These are phyloP conservation scores for Camponotus floridanus DNA, from an alignment of 1,140 invertebrate genomes.

Conservation along the genomic window DNA sequence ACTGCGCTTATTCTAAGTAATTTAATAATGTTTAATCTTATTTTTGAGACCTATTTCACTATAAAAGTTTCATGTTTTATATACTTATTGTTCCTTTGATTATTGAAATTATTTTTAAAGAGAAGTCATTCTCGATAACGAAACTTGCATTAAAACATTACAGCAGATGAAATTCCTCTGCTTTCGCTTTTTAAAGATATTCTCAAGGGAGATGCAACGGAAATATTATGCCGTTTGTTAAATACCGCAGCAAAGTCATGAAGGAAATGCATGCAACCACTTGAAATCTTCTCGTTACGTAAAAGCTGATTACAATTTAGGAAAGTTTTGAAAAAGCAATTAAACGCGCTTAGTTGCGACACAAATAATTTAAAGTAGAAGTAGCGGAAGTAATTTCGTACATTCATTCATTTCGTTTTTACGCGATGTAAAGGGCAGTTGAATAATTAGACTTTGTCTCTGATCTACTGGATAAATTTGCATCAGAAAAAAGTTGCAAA, in stretches of 20 bases:
- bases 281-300: conserved; percentile 5
- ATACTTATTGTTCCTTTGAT: conserved; percentile 3
- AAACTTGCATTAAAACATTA: not conserved
- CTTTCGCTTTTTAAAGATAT: not conserved
- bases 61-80: not conserved
- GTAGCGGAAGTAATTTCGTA: not conserved
- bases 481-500: not conserved
- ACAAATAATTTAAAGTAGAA: not conserved
- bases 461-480: conserved; percentile 18
- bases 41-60: not conserved
- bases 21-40: conserved; percentile 7
- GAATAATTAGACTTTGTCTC: conserved; percentile 2
- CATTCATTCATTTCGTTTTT: too few relatives aligned
- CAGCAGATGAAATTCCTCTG: not conserved
- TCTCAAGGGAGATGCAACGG: not conserved
- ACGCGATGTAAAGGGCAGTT: not conserved
- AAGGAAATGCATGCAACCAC: not conserved
- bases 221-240: not conserved
- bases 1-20: not conserved
- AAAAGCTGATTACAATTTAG: not conserved
- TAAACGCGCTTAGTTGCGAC: not conserved
- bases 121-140: not conserved
- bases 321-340: too few relatives aligned
- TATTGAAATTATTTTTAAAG: not conserved
- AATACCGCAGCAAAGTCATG: not conserved